Conservation (phyloP, 2,113 vertebrate genomes). For the Zosterops pallidus region DNA sequence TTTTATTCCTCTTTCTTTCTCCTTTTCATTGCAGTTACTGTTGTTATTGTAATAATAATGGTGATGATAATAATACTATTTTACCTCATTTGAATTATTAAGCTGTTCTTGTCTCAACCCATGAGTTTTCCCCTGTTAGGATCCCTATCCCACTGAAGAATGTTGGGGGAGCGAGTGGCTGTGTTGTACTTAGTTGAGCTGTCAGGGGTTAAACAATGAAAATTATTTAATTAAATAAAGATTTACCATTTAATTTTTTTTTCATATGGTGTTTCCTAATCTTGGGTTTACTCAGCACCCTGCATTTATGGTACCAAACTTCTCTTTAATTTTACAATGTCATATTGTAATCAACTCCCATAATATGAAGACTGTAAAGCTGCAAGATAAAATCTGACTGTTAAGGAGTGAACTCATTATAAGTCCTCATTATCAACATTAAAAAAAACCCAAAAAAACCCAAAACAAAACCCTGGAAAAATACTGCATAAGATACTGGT, state of each 20-base stretch:
- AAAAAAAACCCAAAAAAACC: background rate
- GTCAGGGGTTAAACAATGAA: background rate
- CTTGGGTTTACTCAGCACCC: background rate
- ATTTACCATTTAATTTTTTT: fast-evolving
- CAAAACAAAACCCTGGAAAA: background rate
- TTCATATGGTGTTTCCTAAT: background rate
- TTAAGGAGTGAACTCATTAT: background rate
- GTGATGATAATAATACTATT: background rate
- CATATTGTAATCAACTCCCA: background rate
- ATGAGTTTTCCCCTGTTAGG: background rate
- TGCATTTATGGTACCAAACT: background rate
- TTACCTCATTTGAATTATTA: background rate
- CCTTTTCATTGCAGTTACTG: background rate
- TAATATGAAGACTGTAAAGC: background rate
- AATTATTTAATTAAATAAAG: background rate
- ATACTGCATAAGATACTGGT: background rate
- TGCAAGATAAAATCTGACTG: background rate
- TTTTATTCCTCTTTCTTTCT: background rate
- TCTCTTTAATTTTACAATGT: background rate
- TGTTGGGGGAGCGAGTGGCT: background rate
- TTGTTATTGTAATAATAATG: background rate
- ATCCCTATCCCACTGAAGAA: background rate
- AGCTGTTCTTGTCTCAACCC: background rate
- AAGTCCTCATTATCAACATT: background rate
- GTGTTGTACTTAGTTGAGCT: background rate